Conservation (phyloP, 37 sponge, comb jelly and placozoan species). For the Hormiphora californensis region DNA sequence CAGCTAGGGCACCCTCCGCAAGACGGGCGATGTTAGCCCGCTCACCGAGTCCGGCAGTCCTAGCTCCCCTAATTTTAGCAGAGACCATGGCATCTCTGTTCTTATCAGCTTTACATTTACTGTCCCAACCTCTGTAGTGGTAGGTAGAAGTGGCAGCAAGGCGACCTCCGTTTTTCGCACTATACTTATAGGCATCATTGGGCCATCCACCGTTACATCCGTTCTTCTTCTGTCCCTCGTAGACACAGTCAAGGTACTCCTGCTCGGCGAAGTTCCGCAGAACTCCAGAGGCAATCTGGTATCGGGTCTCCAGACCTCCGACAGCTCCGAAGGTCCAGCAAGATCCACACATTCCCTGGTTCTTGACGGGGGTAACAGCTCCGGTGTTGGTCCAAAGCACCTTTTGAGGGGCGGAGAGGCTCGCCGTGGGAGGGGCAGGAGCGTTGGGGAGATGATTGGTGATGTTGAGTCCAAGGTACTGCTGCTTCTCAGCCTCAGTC, state of each 20-base stretch:
- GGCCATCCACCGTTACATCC: neutral
- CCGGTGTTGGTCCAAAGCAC: neutral
- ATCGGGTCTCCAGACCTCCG: conserved; percentile 13
- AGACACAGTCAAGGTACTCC: conserved; percentile 18
- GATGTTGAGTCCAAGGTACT: conserved; percentile 4
- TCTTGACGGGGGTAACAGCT: neutral
- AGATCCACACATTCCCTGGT: conserved; percentile 2
- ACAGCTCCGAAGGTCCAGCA: conserved; percentile 8
- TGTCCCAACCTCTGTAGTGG: neutral
- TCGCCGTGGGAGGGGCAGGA: neutral
- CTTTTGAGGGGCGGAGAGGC: neutral
- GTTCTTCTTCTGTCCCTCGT: neutral
- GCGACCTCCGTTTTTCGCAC: neutral
- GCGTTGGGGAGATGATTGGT: neutral
- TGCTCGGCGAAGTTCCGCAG: conserved; percentile 8
- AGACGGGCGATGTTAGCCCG: neutral
- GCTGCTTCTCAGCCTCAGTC: neutral
- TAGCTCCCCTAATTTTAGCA: neutral
- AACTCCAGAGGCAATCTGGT: neutral
- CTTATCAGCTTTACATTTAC: neutral
- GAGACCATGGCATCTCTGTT: neutral
- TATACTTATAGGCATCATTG: neutral
- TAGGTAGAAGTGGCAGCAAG: neutral
- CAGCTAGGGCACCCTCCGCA: neutral
- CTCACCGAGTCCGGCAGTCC: neutral